Evolutionary conservation across 2,888 invertebrate genomes (phyloP).

Genomic region (Drosophila stalkeri): DNA sequence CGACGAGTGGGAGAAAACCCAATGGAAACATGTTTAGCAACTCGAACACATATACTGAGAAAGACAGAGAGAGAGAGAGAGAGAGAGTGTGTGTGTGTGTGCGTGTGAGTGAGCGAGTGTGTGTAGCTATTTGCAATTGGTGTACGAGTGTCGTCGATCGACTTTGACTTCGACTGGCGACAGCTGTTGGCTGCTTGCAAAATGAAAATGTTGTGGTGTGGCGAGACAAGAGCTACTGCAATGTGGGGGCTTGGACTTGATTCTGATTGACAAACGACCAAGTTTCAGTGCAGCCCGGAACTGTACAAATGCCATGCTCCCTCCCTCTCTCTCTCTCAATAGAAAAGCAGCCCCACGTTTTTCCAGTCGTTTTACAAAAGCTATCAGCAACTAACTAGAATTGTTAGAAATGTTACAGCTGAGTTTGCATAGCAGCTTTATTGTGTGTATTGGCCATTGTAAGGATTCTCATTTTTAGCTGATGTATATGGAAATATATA

Average conservation of each 20-base stretch:
- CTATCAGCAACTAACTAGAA: conserved; percentile 6
- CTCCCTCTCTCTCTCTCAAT: no score
- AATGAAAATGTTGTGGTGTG: conserved; percentile 38
- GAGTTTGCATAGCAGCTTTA: conserved; percentile 9
- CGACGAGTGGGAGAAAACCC: conserved; percentile 32
- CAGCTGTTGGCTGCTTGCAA: conserved; percentile 38
- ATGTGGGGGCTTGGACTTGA: conserved; percentile 32
- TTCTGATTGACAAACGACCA: conserved; percentile 38
- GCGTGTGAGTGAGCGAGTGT: background rate
- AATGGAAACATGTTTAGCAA: conserved; percentile 65
- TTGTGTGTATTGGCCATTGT: conserved; percentile 11
- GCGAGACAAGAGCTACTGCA: background rate
- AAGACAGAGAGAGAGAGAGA: conserved; percentile 1
- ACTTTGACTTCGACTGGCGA: conserved; percentile 47
- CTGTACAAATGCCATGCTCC: conserved; percentile 1
- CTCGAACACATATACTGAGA: no score
- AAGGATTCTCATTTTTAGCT: conserved; percentile 20
- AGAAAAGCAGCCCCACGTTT: background rate
- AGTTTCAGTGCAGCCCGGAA: conserved; percentile 41
- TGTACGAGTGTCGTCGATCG: conserved; percentile 63
- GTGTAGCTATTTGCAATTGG: conserved; percentile 28
- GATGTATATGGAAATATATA: background rate
- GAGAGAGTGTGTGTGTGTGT: background rate
- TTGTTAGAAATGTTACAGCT: conserved; percentile 15
- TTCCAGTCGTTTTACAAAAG: conserved; percentile 1